A percentile compares a stretch with the other conserved stretches of the same genome.
These are phyloP conservation scores for Rhyacophila brunnea DNA, from an alignment of 1,140 invertebrate genomes.

Conservation along the genomic window DNA sequence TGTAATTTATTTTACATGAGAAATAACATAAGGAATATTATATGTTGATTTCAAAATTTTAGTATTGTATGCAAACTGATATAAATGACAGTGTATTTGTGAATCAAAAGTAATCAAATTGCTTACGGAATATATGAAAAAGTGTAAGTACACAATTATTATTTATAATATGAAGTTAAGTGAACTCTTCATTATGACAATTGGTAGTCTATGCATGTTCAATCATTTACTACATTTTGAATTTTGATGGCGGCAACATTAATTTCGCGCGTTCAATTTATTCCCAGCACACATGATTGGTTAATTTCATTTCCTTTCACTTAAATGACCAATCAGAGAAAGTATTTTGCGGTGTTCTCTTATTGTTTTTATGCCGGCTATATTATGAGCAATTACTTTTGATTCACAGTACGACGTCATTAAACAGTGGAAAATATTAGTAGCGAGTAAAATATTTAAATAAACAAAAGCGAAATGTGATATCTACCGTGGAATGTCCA, in stretches of 20 bases:
- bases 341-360: constrained; percentile 23
- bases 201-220: no score
- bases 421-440: constrained; percentile 22
- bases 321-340: constrained; percentile 26
- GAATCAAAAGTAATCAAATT: no score
- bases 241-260: no score
- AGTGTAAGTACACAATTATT: no score
- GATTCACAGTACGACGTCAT: constrained; percentile 19
- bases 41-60: neutral
- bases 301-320: constrained; percentile 15
- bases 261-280: no score
- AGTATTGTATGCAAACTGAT: constrained; percentile 12
- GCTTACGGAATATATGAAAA: no score
- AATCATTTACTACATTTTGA: no score
- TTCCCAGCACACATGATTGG: constrained; percentile 8
- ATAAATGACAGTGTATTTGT: neutral
- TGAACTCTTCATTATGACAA: no score
- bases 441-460: constrained; percentile 11
- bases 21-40: no score
- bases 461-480: constrained; percentile 9
- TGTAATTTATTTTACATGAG: no score
- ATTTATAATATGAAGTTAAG: no score
- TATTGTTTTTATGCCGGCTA: constrained; percentile 11
- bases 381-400: constrained; percentile 17
- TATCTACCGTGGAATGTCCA: neutral